A percentile compares a stretch with the other conserved stretches of the same genome.
Conservation (phyloP, 2,113 vertebrate genomes). For the Blennius ocellaris region DNA sequence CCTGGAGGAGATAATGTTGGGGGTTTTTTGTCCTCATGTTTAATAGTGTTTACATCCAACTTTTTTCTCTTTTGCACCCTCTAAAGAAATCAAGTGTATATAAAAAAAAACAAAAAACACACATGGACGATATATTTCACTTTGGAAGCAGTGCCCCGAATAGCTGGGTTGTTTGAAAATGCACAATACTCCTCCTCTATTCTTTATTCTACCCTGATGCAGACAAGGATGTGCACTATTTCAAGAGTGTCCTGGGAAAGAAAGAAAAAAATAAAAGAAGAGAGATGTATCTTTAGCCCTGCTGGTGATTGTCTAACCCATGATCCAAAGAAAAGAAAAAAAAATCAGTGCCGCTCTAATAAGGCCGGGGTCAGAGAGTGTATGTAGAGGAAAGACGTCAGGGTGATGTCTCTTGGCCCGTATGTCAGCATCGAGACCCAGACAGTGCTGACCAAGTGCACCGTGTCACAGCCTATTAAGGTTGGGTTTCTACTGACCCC, state of each 20-base stretch:
- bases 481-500: constrained; percentile 40
- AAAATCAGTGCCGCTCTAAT: constrained; percentile 39
- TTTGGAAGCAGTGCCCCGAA: not conserved
- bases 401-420: constrained; percentile 35
- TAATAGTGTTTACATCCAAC: constrained; percentile 21
- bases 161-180: constrained; percentile 1
- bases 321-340: constrained; percentile 26
- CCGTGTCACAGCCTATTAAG: constrained; percentile 59
- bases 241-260: not conserved
- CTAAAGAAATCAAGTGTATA: not conserved
- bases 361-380: constrained; percentile 37
- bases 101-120: constrained; percentile 8
- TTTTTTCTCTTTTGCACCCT: not conserved
- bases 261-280: not conserved
- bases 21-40: constrained; percentile 16
- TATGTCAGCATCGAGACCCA: constrained; percentile 16
- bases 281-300: constrained; percentile 15
- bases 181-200: not conserved
- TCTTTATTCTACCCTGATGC: not conserved
- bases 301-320: constrained; percentile 41
- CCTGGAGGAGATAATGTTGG: constrained; percentile 46
- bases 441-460: constrained; percentile 52
- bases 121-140: constrained; percentile 16
- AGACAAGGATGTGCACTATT: not conserved
- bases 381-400: constrained; percentile 49